Base-by-base conservation (phyloP, 2,113 vertebrate genomes). In the Ranitomeya imitator region DNA sequence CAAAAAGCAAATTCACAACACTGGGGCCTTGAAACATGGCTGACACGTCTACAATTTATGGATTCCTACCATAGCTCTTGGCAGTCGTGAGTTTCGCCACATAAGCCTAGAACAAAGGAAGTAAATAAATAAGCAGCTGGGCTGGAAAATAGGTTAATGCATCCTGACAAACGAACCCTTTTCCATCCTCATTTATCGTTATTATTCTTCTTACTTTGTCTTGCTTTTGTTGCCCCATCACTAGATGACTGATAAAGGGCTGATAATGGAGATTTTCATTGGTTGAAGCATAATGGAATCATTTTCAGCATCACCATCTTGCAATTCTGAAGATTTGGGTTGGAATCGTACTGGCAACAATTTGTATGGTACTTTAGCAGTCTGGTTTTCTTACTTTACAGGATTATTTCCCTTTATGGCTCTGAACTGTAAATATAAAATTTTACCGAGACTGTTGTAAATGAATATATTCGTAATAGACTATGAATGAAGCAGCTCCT, bases 101-200 rank as follows among this genome's bases (percentile, higher is more conserved):
- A 84, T 84, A 84, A 84, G 55, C 13, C 82, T 69, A 84, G 69
- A 71, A 54, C 81, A 83, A 69, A 23, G 81, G 61, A 69, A 51
- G 81, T 81, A 37, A 61, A 81, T 83, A 83, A 69, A 83, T 83
- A 83, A 84, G n/a, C 13, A 51, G 63, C 45, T 14, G 21, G 13
- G 19, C 13, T 19, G 7, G 52, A n/a, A 69, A 55, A 55, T 71
- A 31, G 63, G 54, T 26, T 54, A 67, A 67, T 84, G 26, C 63
- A 55, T 82, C 26, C 79, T 21, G 79, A 63, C 79, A 63, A 80
- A 18, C 13, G 5, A 7, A 59, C 60, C 79, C 59, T 82, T 82
- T 7, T 23, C 45, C 12, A 69, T 65, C 67, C 57, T 45, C 67
- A 21, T 61, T 21, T 37, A 59, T 37, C 5, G 6, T 45, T 76